These are phyloP conservation scores for Heterotilapia buettikoferi DNA, from an alignment of 2,113 vertebrate genomes.

Conservation along the genomic window DNA sequence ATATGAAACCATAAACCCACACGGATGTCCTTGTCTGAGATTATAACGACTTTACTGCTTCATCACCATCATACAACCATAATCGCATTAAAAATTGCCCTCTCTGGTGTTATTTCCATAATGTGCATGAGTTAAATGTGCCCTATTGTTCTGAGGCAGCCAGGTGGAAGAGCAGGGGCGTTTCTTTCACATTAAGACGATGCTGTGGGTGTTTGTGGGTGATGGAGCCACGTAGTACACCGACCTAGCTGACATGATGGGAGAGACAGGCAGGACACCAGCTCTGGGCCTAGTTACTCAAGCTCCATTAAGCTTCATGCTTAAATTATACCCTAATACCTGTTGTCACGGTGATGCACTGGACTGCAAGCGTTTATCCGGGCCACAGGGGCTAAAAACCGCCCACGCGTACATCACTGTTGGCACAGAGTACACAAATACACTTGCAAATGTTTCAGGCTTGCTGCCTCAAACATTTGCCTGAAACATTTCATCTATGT, in stretches of 20 bases:
- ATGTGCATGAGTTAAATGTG: background rate
- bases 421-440: background rate
- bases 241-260: constrained; percentile 39
- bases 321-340: constrained; percentile 66
- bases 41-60: constrained; percentile 16
- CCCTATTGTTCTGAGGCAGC: constrained; percentile 36
- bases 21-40: background rate
- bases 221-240: constrained; percentile 19
- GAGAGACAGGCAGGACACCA: constrained; percentile 54
- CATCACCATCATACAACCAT: background rate
- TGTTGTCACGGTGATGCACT: constrained; percentile 61
- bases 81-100: constrained; percentile 27
- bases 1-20: background rate
- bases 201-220: constrained; percentile 23
- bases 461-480: background rate
- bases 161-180: constrained; percentile 32
- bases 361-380: constrained; percentile 55
- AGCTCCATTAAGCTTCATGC: constrained; percentile 68
- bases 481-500: background rate
- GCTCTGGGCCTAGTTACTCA: constrained; percentile 59
- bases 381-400: constrained; percentile 34
- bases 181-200: constrained; percentile 15
- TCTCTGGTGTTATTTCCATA: constrained; percentile 9
- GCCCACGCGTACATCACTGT: background rate
- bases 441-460: background rate